Percentiles rank a stretch among this genome's conserved stretches.
These are phyloP conservation scores for Anaspis maculata DNA, from an alignment of 2,888 invertebrate genomes.

Conservation along the genomic window DNA sequence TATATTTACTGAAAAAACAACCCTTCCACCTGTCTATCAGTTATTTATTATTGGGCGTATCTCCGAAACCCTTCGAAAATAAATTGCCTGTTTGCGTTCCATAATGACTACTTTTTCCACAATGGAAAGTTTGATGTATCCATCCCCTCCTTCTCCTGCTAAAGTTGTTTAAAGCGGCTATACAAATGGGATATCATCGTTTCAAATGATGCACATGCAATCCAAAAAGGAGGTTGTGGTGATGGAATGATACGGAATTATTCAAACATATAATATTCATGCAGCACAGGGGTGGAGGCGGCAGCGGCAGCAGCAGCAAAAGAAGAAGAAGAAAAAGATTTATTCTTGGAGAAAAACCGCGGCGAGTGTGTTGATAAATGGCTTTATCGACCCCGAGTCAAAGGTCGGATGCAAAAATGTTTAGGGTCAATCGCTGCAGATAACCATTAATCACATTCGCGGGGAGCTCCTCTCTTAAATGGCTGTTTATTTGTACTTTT, in stretches of 20 bases:
- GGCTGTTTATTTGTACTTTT: slow-evolving; percentile 7
- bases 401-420: slow-evolving; percentile 28
- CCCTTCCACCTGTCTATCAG: too few species aligned
- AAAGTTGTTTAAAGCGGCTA: too few species aligned
- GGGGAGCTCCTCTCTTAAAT: slow-evolving; percentile 2
- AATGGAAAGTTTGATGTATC: too few species aligned
- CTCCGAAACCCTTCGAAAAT: too few species aligned
- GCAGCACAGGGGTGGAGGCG: background rate
- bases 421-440: slow-evolving; percentile 24
- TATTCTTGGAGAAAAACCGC: slow-evolving; percentile 17
- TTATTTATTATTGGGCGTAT: too few species aligned
- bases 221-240: slow-evolving; percentile 4
- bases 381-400: slow-evolving; percentile 22
- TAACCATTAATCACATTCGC: slow-evolving; percentile 23
- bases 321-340: slow-evolving; percentile 15
- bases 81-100: too few species aligned
- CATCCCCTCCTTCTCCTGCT: too few species aligned
- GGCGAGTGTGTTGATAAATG: slow-evolving; percentile 23
- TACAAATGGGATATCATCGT: too few species aligned
- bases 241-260: slow-evolving; percentile 11
- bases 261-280: slow-evolving; percentile 14
- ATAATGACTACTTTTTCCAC: too few species aligned
- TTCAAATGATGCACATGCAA: too few species aligned
- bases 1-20: too few species aligned
- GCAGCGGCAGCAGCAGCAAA: background rate